Base-by-base conservation (phyloP, 92 coral and sea anemone genomes). In the Pocillopora meandrina region DNA sequence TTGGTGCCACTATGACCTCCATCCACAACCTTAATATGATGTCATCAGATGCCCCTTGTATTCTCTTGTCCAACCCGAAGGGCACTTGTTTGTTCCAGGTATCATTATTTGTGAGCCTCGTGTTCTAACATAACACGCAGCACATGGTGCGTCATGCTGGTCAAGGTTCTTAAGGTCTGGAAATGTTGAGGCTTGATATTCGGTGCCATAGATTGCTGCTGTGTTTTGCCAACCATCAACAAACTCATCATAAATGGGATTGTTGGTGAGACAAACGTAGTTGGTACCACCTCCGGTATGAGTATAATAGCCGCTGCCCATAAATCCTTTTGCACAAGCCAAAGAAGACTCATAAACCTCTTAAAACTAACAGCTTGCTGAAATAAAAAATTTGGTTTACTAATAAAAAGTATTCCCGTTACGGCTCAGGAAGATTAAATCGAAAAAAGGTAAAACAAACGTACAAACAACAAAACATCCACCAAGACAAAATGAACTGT, bases 11-110 rank as follows among this genome's bases (percentile, higher is more conserved):
- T 14, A 1, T 76, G 80, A 49, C 77, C 82, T 36, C 95, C 95
- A 18, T 81, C 89, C 5, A 79, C 56, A 8, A 56, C 84, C 82
- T 89, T 87, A 85, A 61, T 86, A 90, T 18, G 84, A 83, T 11
- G 91, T 76, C 95, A 94, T 92, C 18, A 92, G 84, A 81, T 92
- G 92, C 67, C 98, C 98, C 57, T 89, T 47, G 89, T 94, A 94
- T 86, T 94, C 98, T 19, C 82, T 78, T 68, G 91, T 86, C 94
- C 95, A 94, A 68, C 95, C 95, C 33, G 86, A 23, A 16, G 98
- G 95, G 78, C 98, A 94, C 73, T 85, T 83, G 77, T 86, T 76
- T 49, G 90, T 91, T 62, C 91, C 97, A 33, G 97, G 95, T 88
- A 89, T 85, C 97, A 93, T 93, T 18, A 91, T 67, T 20, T 91